Base-by-base conservation (phyloP, 2,888 invertebrate genomes). In the Tipula lateralis region DNA sequence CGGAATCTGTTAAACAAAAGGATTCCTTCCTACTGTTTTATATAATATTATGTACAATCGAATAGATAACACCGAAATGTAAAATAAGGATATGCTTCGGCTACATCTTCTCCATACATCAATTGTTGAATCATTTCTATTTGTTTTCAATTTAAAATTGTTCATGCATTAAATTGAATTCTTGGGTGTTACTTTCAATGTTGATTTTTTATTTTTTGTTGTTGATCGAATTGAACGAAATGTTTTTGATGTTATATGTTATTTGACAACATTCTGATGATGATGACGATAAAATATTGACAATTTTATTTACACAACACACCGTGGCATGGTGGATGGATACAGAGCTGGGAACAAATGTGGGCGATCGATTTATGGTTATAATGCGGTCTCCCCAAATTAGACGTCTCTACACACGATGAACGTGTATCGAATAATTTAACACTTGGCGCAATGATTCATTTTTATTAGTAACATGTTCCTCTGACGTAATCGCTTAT, bases 111-210 rank as follows among this genome's bases (percentile, higher is more conserved):
- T n/a, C n/a, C n/a, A n/a, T n/a, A n/a, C 9, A 66, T 24, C 66
- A 24, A 24, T 66, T 44, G 44, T 44, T 44, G 44, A 44, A 44
- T 44, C 44, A 3, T 19, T 44, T 44, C 1, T 66, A 66, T 66
- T 66, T 66, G 66, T 66, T 66, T 66, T 66, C 66, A 66, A 66
- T 66, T 66, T 66, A 66, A 66, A 66, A 24, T 19, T 66, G 66
- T 66, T 66, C 66, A 66, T 66, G 66, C 66, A 66, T 66, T 66
- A 66, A 66, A 66, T 66, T 66, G 66, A 66, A 66, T 66, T 66
- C 66, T 2, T 66, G 66, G 66, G 66, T 66, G 66, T 66, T 66
- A 66, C 66, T 24, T 66, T 66, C 66, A 24, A 66, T 66, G 66
- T 66, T 66, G 66, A 24, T 66, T 66, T 66, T 66, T 66, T n/a